These are phyloP conservation scores for Orius insidiosus DNA, from an alignment of 1,140 invertebrate species.

Conservation along the genomic window DNA sequence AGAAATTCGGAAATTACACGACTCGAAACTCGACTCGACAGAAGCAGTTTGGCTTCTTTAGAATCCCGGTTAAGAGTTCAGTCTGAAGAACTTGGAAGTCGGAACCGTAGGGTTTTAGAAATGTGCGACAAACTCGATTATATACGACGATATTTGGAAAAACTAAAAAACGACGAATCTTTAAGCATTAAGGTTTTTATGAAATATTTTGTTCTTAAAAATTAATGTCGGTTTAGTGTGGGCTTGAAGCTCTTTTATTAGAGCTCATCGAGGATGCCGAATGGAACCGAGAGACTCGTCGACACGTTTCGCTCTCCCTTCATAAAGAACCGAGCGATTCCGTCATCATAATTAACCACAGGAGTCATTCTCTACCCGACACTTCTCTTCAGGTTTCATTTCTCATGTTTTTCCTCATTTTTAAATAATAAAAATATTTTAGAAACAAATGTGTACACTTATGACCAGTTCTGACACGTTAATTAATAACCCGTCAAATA, in stretches of 20 bases:
- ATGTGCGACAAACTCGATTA: slow-evolving; percentile 17
- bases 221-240: slow-evolving; percentile 13
- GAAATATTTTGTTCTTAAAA: neutral
- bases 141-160: slow-evolving; percentile 13
- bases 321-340: slow-evolving; percentile 6
- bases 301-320: slow-evolving; percentile 5
- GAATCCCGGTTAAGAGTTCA: neutral
- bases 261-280: slow-evolving; percentile 14
- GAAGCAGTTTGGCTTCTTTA: neutral
- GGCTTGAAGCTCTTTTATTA: slow-evolving; percentile 10
- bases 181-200: slow-evolving; percentile 13
- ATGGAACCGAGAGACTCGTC: slow-evolving; percentile 10
- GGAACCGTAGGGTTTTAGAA: neutral
- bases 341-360: slow-evolving; percentile 11
- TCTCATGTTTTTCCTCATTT: neutral
- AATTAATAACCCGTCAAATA: no score
- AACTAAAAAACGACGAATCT: slow-evolving; percentile 12
- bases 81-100: neutral
- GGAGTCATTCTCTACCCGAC: slow-evolving; percentile 11
- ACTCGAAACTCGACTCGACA: slow-evolving; percentile 1
- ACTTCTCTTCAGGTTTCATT: slow-evolving; percentile 8
- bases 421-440: no score
- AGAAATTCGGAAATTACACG: slow-evolving; percentile 2
- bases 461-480: no score
- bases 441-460: no score